Conservation (phyloP, 2,113 vertebrate genomes). For the Acrocephalus arundinaceus region DNA sequence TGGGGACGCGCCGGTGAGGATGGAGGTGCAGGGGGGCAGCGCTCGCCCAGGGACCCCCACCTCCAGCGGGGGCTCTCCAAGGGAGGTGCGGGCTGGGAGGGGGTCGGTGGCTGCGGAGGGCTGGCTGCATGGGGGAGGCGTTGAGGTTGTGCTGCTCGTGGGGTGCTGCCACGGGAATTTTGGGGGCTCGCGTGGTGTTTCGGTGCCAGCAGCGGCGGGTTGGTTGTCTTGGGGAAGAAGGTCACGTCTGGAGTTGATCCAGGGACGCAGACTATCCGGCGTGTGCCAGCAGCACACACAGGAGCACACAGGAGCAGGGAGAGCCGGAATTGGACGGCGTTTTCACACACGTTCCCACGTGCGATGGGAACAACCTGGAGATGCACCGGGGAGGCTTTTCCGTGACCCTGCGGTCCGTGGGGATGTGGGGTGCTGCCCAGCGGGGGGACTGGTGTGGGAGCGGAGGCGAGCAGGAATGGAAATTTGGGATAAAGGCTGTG, state of each 20-base stretch:
- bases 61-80: accelerated
- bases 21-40: neutral
- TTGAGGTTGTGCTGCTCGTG: accelerated
- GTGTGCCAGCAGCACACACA: neutral
- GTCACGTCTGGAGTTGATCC: neutral
- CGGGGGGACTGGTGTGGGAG: neutral
- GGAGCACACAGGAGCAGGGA: neutral
- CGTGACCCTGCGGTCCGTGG: neutral
- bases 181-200: neutral
- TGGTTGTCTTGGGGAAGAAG: neutral
- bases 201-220: neutral
- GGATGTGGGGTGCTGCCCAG: neutral
- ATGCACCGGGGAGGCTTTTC: neutral
- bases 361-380: neutral
- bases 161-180: neutral
- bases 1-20: neutral
- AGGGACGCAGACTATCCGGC: neutral
- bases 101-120: neutral
- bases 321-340: neutral
- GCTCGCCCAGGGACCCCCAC: neutral
- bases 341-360: neutral
- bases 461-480: neutral
- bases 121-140: neutral
- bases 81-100: neutral
- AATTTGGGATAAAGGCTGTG: neutral